Percentiles rank a stretch among this genome's conserved stretches.
These are phyloP conservation scores for Peucedramus taeniatus DNA, from an alignment of 2,113 vertebrate species.

Conservation along the genomic window DNA sequence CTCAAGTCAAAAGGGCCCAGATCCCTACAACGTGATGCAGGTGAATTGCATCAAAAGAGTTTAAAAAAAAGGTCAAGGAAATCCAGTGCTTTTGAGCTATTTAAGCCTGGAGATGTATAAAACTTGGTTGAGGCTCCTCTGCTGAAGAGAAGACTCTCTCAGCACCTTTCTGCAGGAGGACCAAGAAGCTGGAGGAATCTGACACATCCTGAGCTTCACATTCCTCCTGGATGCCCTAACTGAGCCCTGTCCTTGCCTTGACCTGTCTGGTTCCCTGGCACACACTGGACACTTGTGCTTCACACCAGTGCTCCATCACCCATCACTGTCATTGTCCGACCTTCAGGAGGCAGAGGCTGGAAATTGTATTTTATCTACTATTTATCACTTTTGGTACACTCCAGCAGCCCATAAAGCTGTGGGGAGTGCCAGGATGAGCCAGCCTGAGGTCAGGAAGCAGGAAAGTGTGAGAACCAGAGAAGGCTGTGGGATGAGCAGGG, in stretches of 20 bases:
- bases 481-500: accelerated
- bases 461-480: not conserved
- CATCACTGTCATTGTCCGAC: accelerated
- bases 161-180: too few species aligned
- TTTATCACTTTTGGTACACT: accelerated
- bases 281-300: accelerated
- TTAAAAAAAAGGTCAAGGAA: accelerated
- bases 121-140: not conserved
- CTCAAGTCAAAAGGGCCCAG: not conserved
- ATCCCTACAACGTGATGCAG: accelerated
- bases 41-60: not conserved
- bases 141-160: not conserved
- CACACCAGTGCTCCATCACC: accelerated
- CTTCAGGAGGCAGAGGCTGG: accelerated
- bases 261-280: accelerated
- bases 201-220: accelerated
- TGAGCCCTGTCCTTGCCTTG: accelerated
- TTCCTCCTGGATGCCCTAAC: not conserved
- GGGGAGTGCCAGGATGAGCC: accelerated
- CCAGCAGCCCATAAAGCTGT: too few species aligned
- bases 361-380: not conserved
- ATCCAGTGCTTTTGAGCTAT: not conserved
- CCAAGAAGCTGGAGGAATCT: accelerated
- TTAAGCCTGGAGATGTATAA: not conserved
- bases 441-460: accelerated